phyloP scores from a whole-genome alignment of 2,113 vertebrate species.

The Labeo rohita region DNA sequence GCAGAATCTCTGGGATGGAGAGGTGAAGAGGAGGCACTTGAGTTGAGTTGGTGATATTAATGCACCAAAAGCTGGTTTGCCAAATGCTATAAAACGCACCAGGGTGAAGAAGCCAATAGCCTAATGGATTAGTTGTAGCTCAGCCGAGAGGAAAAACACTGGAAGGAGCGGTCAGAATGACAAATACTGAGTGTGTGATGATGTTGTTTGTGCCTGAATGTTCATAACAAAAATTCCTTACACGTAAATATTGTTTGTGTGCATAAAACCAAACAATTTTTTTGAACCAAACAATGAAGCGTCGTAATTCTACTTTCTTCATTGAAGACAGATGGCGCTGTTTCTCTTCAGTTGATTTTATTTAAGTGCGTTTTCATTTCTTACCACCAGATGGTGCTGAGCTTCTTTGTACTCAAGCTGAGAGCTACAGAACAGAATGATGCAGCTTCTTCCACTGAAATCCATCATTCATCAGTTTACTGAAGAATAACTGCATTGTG shows the following conservation, averaged over 20 bases:
- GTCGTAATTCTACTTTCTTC: neutral
- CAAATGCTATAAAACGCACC: neutral
- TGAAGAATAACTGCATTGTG: neutral
- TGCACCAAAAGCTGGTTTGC: constrained; percentile 10
- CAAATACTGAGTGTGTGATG: neutral
- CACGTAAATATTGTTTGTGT: neutral
- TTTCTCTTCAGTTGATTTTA: neutral
- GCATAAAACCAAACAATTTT: too few relatives aligned
- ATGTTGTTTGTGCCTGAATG: neutral
- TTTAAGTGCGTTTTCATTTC: neutral
- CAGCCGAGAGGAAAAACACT: neutral
- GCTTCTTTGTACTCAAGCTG: neutral
- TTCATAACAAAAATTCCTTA: neutral
- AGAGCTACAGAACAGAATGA: neutral
- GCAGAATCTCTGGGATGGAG: neutral
- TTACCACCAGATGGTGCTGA: neutral
- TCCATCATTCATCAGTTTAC: neutral
- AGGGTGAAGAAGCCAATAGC: neutral
- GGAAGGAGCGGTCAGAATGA: neutral
- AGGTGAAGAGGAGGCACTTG: neutral
- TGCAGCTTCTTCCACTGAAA: neutral
- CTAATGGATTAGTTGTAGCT: neutral
- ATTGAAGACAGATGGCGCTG: neutral
- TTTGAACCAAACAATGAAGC: neutral
- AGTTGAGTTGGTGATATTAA: neutral